Conservation (phyloP, 2,888 invertebrate species). For the Tetrapedia diversipes region DNA sequence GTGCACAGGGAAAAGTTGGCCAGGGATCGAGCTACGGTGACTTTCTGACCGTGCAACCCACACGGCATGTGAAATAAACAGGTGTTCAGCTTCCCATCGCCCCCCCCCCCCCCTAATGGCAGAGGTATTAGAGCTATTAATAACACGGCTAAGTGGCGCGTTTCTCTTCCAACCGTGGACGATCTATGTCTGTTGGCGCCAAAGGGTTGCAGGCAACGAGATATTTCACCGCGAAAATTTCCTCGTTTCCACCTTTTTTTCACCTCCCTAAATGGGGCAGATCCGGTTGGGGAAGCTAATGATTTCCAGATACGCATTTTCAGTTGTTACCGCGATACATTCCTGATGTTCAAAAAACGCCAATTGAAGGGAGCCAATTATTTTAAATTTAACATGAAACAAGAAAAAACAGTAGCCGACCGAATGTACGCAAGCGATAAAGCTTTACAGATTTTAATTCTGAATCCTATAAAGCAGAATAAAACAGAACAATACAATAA, state of each 20-base stretch:
- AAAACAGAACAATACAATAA: no score
- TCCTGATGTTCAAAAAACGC: no score
- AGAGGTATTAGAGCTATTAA: slow-evolving; percentile 54
- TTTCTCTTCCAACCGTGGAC: slow-evolving; percentile 25
- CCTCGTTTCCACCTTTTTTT: neutral
- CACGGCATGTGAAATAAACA: slow-evolving; percentile 35
- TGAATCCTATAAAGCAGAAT: no score
- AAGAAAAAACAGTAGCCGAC: no score
- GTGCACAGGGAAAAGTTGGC: neutral
- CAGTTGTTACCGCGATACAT: no score
- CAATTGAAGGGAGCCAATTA: no score
- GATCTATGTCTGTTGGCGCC: slow-evolving; percentile 14
- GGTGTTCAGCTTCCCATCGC: slow-evolving; percentile 49
- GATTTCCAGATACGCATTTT: no score
- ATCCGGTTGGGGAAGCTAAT: neutral
- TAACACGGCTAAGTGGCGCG: slow-evolving; percentile 45
- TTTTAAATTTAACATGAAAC: no score
- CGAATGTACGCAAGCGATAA: no score
- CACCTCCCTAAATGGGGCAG: no score
- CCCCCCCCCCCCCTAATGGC: slow-evolving; percentile 34
- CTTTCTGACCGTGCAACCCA: slow-evolving; percentile 24
- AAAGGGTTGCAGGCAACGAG: slow-evolving; percentile 5
- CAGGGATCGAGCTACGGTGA: slow-evolving; percentile 17
- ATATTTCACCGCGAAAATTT: neutral
- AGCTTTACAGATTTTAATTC: no score